Percentiles rank a stretch among this genome's conserved stretches.
Evolutionary conservation across 1,140 invertebrate species (phyloP).

Genomic region (Ericerus pela): DNA sequence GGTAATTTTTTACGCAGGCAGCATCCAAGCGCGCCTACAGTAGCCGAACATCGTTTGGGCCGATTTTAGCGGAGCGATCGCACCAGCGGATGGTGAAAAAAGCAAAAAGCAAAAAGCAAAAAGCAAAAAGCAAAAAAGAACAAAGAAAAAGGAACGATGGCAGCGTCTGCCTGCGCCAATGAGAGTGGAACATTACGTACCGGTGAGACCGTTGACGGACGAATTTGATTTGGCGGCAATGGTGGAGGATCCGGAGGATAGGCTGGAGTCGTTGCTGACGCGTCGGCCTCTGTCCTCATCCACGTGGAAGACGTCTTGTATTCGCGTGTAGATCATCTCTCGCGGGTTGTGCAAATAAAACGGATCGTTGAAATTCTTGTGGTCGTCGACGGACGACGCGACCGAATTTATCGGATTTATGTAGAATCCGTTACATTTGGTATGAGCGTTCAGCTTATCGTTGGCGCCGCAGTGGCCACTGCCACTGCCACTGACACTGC

Average conservation of each 20-base stretch:
- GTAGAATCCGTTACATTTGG: constrained; percentile 53
- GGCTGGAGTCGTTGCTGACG: constrained; percentile 6
- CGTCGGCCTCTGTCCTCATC: constrained; percentile 19
- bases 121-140: too few relatives aligned
- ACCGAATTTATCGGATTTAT: constrained; percentile 58
- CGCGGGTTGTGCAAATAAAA: constrained; percentile 70
- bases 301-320: constrained; percentile 55
- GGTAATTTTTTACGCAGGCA: too few relatives aligned
- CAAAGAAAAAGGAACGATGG: too few relatives aligned
- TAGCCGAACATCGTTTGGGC: too few relatives aligned
- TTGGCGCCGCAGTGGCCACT: background rate
- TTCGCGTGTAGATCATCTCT: constrained; percentile 51
- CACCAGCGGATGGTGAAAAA: too few relatives aligned
- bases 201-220: constrained; percentile 1
- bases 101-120: too few relatives aligned
- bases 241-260: constrained; percentile 14
- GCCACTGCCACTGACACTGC: constrained; percentile 14
- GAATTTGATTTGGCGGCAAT: constrained; percentile 24
- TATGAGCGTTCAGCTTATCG: too few relatives aligned
- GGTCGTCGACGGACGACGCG: constrained; percentile 25
- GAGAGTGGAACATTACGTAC: background rate
- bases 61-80: too few relatives aligned
- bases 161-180: too few relatives aligned
- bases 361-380: constrained; percentile 39
- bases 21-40: too few relatives aligned